Evolutionary conservation across 1,140 invertebrate genomes (phyloP).

Genomic region (Trichonephila inaurata): DNA sequence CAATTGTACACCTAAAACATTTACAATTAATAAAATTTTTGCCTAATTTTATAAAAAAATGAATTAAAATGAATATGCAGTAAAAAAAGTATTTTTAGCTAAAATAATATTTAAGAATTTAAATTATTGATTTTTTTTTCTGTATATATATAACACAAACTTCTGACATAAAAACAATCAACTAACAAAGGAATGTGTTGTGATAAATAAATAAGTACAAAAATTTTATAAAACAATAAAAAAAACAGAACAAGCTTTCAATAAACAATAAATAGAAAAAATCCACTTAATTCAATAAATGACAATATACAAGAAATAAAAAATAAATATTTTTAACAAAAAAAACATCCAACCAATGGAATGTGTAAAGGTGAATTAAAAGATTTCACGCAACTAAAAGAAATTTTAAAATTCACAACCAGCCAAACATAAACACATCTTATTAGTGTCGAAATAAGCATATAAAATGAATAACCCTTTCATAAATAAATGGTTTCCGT

Average conservation of each 20-base stretch:
- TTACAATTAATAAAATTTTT: too few species aligned
- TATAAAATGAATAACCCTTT: background rate
- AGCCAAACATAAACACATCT: background rate
- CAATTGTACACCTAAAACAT: too few species aligned
- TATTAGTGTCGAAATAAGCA: background rate
- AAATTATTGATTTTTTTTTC: too few species aligned
- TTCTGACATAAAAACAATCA: background rate
- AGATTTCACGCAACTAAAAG: background rate
- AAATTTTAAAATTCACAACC: background rate
- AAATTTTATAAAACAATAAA: background rate
- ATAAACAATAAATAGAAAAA: conserved; percentile 1
- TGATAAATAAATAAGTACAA: conserved; percentile 17
- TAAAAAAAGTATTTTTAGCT: too few species aligned
- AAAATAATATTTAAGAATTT: too few species aligned
- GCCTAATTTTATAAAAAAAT: too few species aligned
- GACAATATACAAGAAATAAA: conserved; percentile 2
- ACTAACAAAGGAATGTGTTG: background rate
- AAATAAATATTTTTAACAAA: conserved; percentile 10
- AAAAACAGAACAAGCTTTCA: background rate
- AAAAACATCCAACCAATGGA: background rate
- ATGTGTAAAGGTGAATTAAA: background rate
- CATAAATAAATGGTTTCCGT: background rate
- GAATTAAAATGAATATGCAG: too few species aligned
- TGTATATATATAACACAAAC: background rate
- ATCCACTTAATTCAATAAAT: background rate